These are phyloP conservation scores for Dicaeum eximium DNA, from an alignment of 2,113 vertebrate species.

Conservation along the genomic window DNA sequence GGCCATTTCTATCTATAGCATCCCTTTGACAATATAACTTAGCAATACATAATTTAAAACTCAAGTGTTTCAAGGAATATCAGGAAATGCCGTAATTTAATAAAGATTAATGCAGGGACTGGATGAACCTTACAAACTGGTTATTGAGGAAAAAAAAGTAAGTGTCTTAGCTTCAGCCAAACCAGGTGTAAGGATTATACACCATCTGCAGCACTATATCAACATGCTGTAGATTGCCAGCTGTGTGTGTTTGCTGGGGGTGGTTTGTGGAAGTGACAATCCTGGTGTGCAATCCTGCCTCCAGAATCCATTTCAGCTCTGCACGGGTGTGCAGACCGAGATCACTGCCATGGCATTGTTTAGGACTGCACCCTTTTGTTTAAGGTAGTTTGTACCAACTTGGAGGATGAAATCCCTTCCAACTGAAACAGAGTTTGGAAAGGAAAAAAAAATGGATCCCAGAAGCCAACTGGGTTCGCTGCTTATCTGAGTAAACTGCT, in stretches of 20 bases:
- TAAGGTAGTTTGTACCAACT: background rate
- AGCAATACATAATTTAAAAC: constrained; percentile 49
- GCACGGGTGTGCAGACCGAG: background rate
- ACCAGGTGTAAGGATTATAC: background rate
- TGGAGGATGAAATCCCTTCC: background rate
- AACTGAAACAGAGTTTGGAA: background rate
- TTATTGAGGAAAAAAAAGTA: background rate
- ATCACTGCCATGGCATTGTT: background rate
- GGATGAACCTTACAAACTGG: constrained; percentile 12
- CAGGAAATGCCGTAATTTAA: constrained; percentile 33
- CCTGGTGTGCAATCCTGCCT: background rate
- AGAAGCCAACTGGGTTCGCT: background rate
- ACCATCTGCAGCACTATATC: background rate
- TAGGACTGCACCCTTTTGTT: background rate
- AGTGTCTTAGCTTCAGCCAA: background rate
- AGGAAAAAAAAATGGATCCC: background rate
- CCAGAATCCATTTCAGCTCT: background rate
- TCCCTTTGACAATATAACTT: constrained; percentile 49
- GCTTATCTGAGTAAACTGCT: background rate
- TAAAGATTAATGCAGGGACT: constrained; percentile 19
- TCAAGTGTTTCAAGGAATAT: constrained; percentile 11
- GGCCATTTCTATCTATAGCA: constrained; percentile 31
- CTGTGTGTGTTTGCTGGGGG: background rate
- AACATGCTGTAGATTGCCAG: background rate
- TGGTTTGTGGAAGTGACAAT: background rate